phyloP scores from a whole-genome alignment of 1,140 invertebrate species.

The Orius insidiosus region DNA sequence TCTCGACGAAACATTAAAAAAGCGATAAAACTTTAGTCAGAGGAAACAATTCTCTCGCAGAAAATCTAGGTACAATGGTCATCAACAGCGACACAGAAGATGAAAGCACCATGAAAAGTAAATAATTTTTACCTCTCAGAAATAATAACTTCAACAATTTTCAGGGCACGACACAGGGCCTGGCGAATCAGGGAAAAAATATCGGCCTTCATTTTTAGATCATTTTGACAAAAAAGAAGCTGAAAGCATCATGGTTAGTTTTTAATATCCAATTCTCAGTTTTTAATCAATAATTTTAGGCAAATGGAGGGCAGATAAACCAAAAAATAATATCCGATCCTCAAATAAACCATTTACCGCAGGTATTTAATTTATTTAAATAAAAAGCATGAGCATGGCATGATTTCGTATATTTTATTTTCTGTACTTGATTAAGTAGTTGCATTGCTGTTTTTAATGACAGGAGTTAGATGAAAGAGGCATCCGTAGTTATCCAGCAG shows the following conservation, averaged over 20 bases:
- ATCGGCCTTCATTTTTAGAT: slow-evolving; percentile 80
- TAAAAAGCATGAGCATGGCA: no score
- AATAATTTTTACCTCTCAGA: slow-evolving; percentile 16
- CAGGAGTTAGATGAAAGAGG: not conserved
- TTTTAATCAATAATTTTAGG: not conserved
- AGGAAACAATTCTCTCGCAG: slow-evolving; percentile 30
- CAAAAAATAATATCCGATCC: not conserved
- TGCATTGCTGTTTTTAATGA: slow-evolving; percentile 1
- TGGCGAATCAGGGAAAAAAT: slow-evolving; percentile 54
- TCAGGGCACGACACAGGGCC: slow-evolving; percentile 68
- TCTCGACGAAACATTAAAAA: slow-evolving; percentile 18
- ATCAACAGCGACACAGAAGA: slow-evolving; percentile 76
- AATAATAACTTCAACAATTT: slow-evolving; percentile 19
- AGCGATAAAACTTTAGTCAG: slow-evolving; percentile 27
- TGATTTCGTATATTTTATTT: no score
- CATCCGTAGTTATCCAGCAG: no score
- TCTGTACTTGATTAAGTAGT: not conserved
- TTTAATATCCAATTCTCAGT: not conserved
- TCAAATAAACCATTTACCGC: no score
- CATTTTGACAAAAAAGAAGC: slow-evolving; percentile 89
- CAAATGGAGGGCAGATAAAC: not conserved
- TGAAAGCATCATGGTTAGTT: slow-evolving; percentile 32
- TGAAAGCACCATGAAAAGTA: slow-evolving; percentile 82
- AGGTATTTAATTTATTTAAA: no score
- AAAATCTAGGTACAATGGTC: slow-evolving; percentile 82